These are phyloP conservation scores for Microtus richardsoni DNA, from an alignment of 2,113 vertebrate species.

Conservation along the genomic window DNA sequence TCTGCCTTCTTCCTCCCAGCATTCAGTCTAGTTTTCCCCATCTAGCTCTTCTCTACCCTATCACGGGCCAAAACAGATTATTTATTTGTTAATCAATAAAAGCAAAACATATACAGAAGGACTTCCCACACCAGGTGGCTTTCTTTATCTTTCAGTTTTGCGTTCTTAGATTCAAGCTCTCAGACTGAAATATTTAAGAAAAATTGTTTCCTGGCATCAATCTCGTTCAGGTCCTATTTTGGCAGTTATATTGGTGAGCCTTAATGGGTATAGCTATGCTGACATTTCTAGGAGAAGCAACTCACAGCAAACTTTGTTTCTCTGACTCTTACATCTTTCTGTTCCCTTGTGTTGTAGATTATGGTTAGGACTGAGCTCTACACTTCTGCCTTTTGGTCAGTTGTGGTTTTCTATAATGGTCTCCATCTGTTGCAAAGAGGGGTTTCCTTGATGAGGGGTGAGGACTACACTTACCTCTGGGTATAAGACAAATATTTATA, in stretches of 20 bases:
- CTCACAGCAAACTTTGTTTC: neutral
- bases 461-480: neutral
- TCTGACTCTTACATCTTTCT: neutral
- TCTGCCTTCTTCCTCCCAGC: no score
- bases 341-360: neutral
- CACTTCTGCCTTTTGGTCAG: neutral
- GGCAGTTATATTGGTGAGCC: neutral
- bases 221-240: neutral
- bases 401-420: neutral
- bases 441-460: neutral
- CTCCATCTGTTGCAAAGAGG: neutral
- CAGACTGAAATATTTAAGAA: neutral
- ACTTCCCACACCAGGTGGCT: neutral
- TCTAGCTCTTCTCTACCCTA: no score
- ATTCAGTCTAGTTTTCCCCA: no score
- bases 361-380: no score
- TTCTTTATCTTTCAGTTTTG: neutral
- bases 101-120: no score
- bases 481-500: neutral
- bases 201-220: neutral
- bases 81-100: no score
- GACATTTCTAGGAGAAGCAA: neutral
- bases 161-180: neutral
- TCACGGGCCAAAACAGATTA: no score
- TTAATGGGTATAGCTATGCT: neutral